Conservation (phyloP, 2,113 vertebrate species). For the Pygoscelis antarcticus region DNA sequence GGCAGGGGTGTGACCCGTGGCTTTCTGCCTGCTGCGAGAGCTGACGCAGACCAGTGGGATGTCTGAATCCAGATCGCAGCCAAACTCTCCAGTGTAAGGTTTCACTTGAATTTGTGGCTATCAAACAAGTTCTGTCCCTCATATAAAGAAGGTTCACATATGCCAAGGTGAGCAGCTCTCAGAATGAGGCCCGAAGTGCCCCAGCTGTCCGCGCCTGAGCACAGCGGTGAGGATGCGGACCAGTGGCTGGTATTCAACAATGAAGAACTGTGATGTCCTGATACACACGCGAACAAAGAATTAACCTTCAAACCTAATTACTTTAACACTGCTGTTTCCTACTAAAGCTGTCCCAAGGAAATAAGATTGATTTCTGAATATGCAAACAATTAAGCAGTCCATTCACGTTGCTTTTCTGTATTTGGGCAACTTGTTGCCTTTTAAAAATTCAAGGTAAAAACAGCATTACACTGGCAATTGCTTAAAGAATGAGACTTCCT, state of each 20-base stretch:
- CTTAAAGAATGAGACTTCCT: not conserved
- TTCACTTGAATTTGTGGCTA: not conserved
- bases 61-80: not conserved
- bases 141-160: fast-evolving
- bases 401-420: not conserved
- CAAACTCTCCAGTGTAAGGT: not conserved
- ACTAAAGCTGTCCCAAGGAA: not conserved
- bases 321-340: not conserved
- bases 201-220: not conserved
- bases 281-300: not conserved
- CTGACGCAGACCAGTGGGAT: not conserved
- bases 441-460: not conserved
- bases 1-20: fast-evolving
- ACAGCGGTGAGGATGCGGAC: too few relatives aligned
- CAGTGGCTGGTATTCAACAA: not conserved
- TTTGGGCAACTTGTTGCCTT: not conserved
- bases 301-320: constrained; percentile 12
- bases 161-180: not conserved
- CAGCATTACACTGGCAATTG: not conserved
- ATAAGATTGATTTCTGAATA: constrained; percentile 1
- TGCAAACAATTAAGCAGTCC: not conserved
- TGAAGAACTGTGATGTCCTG: not conserved
- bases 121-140: not conserved
- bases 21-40: not conserved
- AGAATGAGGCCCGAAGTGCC: not conserved